Evolutionary conservation across 2,797 vertebrate genomes (phyloP).

Genomic region (Phataginus tetradactyla): DNA sequence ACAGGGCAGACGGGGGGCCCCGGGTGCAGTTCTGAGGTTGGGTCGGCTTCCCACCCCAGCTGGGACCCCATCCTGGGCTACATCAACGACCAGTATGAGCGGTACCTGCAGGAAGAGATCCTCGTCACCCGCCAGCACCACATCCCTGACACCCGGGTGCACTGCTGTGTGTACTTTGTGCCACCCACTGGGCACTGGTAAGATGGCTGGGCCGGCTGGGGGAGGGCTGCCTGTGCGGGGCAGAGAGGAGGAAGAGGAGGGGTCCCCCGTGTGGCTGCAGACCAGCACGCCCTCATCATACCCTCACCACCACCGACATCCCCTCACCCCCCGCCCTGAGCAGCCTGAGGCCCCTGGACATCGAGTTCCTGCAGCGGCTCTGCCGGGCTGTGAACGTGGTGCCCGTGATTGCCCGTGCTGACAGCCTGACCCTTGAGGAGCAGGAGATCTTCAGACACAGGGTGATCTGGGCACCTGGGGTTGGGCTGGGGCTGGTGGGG

Average conservation of each 20-base stretch:
- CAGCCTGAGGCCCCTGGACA: conserved; percentile 95
- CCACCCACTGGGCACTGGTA: conserved; percentile 96
- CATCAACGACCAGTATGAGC: conserved; percentile 96
- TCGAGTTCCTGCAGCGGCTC: conserved; percentile 95
- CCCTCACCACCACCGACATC: background rate
- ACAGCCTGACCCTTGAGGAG: conserved; percentile 96
- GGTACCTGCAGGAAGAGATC: conserved; percentile 95
- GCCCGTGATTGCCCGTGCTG: conserved; percentile 95
- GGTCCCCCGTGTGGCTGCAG: fast-evolving
- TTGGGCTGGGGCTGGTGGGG: background rate
- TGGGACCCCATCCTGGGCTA: conserved; percentile 97
- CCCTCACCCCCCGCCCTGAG: background rate
- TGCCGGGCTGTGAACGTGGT: conserved; percentile 95
- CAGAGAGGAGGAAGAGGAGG: background rate
- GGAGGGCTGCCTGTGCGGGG: background rate
- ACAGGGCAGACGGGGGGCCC: background rate
- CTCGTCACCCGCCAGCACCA: conserved; percentile 93
- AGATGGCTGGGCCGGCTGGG: conserved; percentile 18
- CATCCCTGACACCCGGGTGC: conserved; percentile 95
- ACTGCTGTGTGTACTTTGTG: conserved; percentile 96
- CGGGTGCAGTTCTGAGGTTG: background rate
- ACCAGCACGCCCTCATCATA: background rate
- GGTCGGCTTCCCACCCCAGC: conserved; percentile 79
- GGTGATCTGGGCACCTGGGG: conserved; percentile 83
- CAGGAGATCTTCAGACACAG: conserved; percentile 93